Base-by-base conservation (phyloP, 2,113 vertebrate genomes). In the Oreochromis tanganicae region DNA sequence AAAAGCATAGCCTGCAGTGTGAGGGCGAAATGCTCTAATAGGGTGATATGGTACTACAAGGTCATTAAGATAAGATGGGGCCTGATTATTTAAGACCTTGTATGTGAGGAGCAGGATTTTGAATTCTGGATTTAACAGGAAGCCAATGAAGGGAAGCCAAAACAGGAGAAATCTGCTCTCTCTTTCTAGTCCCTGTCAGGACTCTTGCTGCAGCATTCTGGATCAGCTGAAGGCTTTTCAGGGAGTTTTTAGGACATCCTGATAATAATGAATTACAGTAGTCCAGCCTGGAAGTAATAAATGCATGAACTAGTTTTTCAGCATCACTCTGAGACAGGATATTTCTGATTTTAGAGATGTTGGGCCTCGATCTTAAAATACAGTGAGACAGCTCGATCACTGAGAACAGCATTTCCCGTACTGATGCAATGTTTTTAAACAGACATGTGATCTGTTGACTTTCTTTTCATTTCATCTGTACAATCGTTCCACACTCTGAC, bases 171-270 rank as follows among this genome's bases (percentile, higher is more conserved):
- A 36, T 36, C 0, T 63, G 59, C 57, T 61, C 59, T 59, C 56
- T 34, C 59, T 36, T 63, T 63, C 29, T 34, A 63, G 59, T 63
- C 59, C 29, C 29, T 34, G 29, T 63, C 59, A 34, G 59, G 0
- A 19, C 59, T 34, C 59, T 63, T 19, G 59, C 29, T 34, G 59
- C 29, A 63, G 59, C 59, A 34, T 63, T 34, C 19, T 63, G 29
- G 16, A 34, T 34, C 0, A 63, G 0, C 29, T 63, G 59, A 63
- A 63, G 59, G 0, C 29, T 61, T 3, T 61, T 61, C 29, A 34
- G 29, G 0, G 57, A 61, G 5, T 61, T 34, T 61, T 6, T 1
- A 0, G 29, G 29, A 34, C 29, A 0, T 61, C 16, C 57, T 61
- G 29, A 9, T 59, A 59, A 59, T 59, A 32, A 32, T 32, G 27